phyloP scores from a whole-genome alignment of 2,797 vertebrate species.

The Cyclopterus lumpus region DNA sequence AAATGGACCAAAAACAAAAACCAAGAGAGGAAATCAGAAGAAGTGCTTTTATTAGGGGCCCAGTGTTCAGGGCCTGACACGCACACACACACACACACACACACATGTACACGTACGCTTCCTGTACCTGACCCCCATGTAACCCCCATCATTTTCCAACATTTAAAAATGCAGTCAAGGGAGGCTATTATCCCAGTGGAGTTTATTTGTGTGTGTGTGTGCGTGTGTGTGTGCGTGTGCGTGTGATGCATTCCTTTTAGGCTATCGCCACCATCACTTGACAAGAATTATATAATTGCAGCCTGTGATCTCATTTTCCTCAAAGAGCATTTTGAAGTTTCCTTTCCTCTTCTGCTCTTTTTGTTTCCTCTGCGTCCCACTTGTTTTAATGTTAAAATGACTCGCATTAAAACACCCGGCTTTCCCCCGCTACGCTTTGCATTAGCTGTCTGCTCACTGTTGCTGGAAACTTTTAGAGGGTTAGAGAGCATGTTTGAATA shows the following conservation, averaged over 20 bases:
- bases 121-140: conserved; percentile 87
- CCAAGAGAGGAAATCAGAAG: conserved; percentile 72
- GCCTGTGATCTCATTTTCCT: conserved; percentile 92
- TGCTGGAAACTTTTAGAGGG: conserved; percentile 59
- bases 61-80: conserved; percentile 58
- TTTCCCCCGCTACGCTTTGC: conserved; percentile 27
- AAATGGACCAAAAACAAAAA: conserved; percentile 72
- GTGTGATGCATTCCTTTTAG: conserved; percentile 84
- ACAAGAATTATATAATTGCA: conserved; percentile 97
- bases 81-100: conserved; percentile 38
- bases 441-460: conserved; percentile 29
- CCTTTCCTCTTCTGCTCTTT: conserved; percentile 80
- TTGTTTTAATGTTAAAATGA: conserved; percentile 82
- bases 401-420: conserved; percentile 74
- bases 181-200: conserved; percentile 83
- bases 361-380: conserved; percentile 76
- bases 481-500: conserved; percentile 26
- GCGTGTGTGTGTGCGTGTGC: conserved; percentile 14
- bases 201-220: conserved; percentile 21
- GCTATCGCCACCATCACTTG: conserved; percentile 93
- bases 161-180: conserved; percentile 88
- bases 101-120: conserved; percentile 69
- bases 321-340: conserved; percentile 92
- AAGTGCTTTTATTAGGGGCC: conserved; percentile 80
- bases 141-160: conserved; percentile 86